A percentile compares a stretch with the other conserved stretches of the same genome.
phyloP scores from a whole-genome alignment of 2,113 vertebrate genomes.

The Pogona vitticeps region DNA sequence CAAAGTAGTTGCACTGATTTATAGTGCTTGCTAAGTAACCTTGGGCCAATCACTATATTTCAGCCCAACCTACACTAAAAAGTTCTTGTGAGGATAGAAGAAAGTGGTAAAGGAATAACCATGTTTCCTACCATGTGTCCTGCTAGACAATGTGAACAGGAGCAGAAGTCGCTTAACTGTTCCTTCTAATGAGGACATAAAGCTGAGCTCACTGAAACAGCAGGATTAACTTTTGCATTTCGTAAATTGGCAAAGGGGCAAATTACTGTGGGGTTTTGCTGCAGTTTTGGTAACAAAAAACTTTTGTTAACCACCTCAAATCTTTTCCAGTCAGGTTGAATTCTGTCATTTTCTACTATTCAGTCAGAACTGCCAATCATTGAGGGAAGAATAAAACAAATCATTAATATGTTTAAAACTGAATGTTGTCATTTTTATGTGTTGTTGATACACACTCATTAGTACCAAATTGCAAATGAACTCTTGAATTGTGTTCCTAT shows the following conservation, averaged over 20 bases:
- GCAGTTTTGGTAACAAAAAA: conserved; percentile 34
- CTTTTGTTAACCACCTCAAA: neutral
- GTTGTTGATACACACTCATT: conserved; percentile 73
- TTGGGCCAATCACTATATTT: no score
- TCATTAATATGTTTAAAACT: conserved; percentile 76
- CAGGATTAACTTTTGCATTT: neutral
- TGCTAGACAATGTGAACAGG: no score
- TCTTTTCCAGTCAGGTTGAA: conserved; percentile 64
- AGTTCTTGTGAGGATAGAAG: neutral
- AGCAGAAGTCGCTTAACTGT: no score
- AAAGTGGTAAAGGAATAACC: neutral
- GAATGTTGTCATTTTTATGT: conserved; percentile 70
- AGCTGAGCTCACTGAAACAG: no score
- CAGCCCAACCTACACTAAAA: no score
- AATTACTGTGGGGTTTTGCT: conserved; percentile 56
- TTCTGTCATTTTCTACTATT: conserved; percentile 60
- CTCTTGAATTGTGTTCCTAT: conserved; percentile 76
- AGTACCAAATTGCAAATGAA: conserved; percentile 70
- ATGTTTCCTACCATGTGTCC: no score
- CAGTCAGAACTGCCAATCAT: conserved; percentile 74
- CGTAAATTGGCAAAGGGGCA: conserved; percentile 54
- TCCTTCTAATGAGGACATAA: no score
- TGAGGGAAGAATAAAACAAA: conserved; percentile 71
- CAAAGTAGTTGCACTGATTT: no score
- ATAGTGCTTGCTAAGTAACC: no score